Evolutionary conservation across 2,113 vertebrate species (phyloP), one percentile per base, ranked within the genome.

Genomic region (Polypterus senegalus): DNA sequence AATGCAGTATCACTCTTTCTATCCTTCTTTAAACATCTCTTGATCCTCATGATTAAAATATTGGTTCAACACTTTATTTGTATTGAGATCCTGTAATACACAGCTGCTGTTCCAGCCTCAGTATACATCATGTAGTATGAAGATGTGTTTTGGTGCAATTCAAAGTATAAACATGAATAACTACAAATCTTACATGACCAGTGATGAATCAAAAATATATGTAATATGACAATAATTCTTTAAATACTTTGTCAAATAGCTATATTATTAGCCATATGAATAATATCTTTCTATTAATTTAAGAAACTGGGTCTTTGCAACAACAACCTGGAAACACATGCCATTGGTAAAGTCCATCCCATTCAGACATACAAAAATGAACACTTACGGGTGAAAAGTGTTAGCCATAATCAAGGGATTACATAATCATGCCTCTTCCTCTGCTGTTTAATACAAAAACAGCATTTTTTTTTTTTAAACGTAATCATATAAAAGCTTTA

Each of bases 401-500:
- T 75, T 73, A 73, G 76, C 74, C 79, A 74, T 70, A 68, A 74
- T 75, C 81, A 75, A 78, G 84, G 79, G 79, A 80, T 82, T 78
- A 85, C 74, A 87, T 74, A 74, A 77, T 79, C 83, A 78, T 84
- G 88, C 84, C 87, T 83, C 77, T 80, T 69, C 81, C 80, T 79
- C 79, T 86, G 84, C 88, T 81, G 86, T 88, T 87, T 86, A 81
- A 80, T 84, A 88, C 80, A 88, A 85, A 88, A 83, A 84, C 87
- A 89, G 87, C 87, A 82, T 82, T 76, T 89, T 27, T 27, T 27
- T 27, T 27, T 27, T 86, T 85, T 86, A 47, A 54, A 89, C 82
- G 78, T 82, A 88, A 87, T 85, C 84, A 89, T 95, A 94, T 86
- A 94, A 96, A 98, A 97, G 89, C 87, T 87, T 92, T 88, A 89